Percentiles rank a stretch among this genome's conserved stretches.
These are phyloP conservation scores for Eptatretus atami DNA, from an alignment of 2,797 vertebrate genomes.

Conservation along the genomic window DNA sequence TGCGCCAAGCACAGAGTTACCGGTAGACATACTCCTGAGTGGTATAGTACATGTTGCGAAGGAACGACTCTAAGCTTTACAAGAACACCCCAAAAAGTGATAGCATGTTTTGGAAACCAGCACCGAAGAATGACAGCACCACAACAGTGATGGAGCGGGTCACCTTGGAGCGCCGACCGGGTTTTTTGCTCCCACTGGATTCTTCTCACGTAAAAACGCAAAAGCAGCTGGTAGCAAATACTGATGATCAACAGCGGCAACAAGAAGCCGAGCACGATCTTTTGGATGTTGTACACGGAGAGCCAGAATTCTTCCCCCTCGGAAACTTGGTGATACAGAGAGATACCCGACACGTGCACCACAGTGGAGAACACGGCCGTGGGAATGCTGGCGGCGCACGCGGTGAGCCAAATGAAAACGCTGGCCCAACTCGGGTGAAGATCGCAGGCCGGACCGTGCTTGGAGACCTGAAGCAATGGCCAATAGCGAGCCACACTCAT, in stretches of 20 bases:
- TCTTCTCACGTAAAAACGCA: conserved; percentile 19
- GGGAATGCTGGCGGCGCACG: conserved; percentile 17
- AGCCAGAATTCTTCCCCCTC: conserved; percentile 22
- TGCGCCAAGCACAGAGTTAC: conserved; percentile 30
- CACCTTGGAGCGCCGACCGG: conserved; percentile 13
- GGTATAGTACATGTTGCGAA: conserved; percentile 17
- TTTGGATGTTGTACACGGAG: conserved; percentile 28
- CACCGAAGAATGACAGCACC: conserved; percentile 26
- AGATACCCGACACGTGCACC: conserved; percentile 12
- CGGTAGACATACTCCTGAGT: conserved; percentile 24
- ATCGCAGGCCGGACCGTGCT: conserved; percentile 14
- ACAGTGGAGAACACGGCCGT: conserved; percentile 20
- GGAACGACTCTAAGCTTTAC: conserved; percentile 20
- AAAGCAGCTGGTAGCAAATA: conserved; percentile 22
- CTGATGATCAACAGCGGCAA: conserved; percentile 21
- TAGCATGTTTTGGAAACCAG: conserved; percentile 35
- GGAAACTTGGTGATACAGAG: conserved; percentile 26
- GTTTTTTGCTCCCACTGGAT: conserved; percentile 13
- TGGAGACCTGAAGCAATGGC: conserved; percentile 19
- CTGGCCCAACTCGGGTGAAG: conserved; percentile 14
- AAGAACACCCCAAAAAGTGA: conserved; percentile 23
- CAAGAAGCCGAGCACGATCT: conserved; percentile 23
- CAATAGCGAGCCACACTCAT: conserved; percentile 27
- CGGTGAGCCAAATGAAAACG: conserved; percentile 17
- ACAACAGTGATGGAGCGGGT: conserved; percentile 21